Base-by-base conservation (phyloP, 2,797 vertebrate species). In the Gymnocypris eckloni region DNA sequence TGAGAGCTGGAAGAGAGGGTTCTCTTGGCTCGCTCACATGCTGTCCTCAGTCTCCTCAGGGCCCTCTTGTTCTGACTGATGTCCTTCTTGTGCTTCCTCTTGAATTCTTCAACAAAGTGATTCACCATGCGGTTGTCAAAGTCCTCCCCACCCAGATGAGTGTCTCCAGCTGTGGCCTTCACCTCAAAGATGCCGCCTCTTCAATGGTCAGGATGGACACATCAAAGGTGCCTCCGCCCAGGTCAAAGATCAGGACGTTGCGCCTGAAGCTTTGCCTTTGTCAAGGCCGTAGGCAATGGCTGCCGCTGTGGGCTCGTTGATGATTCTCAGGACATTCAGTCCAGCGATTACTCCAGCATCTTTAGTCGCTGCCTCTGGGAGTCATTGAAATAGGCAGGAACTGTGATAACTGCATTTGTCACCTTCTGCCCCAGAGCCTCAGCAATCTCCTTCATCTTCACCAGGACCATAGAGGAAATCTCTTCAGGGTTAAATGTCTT, bases 221-320 rank as follows among this genome's bases (percentile, higher is more conserved):
- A 4, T 89, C 90, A 20, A 90, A 91, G 64, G 90, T 91, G 28
- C 90, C 90, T 39, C 90, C 90, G 16, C 90, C 89, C 70, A 90
- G 77, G 45, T 90, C 90, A 79, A 91, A 91, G 54, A 97, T 96
- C 0, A 97, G 93, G 87, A 97, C 96, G 56, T 96, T 97, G 91
- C 96, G 97, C 86, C 96, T 0, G 94, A 95, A 73, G 96, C 95
- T 18, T 94, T 95, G 75, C 80, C 79, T 90, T 97, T 96, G 90
- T 97, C 96, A 80, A 97, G 73, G 0, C 96, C 96, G 0, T 97
- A 97, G 8, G 96, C 96, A 64, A 97, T 97, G 37, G 96, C 96
- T 90, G 96, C 96, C 81, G 96, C 96, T 0, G 95, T 97, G 95
- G 96, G 96, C 86, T 97, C 96, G 1, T 97, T 97, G 87, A 97